Base-by-base conservation (phyloP, 2,797 vertebrate genomes). In the Labeo calbasu region DNA sequence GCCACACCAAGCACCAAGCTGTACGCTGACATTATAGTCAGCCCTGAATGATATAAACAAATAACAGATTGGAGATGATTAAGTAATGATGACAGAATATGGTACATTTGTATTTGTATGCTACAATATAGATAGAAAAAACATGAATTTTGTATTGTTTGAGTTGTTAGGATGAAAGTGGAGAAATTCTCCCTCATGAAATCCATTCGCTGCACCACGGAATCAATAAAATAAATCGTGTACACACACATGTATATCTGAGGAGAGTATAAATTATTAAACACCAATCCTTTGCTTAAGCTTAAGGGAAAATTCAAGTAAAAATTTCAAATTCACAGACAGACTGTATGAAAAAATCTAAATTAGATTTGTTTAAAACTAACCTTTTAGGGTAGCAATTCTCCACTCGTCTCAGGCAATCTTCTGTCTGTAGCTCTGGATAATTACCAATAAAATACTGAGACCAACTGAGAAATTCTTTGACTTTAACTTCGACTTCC, bases 1-100 rank as follows among this genome's bases (percentile, higher is more conserved):
- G 86, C 79, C 51, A 87, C 85, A 86, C 89, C 75, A 61, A 88
- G 13, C 0, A 75, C 86, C 79, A 73, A 77, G 23, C 25, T 23
- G 86, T 85, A 55, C 43, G 15, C 79, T 46, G 90, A 92, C 94
- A 94, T 95, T 86, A 66, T 88, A 69, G 86, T 84, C 90, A 75
- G 73, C 73, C 90, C 90, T 88, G 70, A 55, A 76, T 66, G 6
- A 77, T 43, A 66, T 50, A 77, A 57, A 84, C 5, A 77, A 40
- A 59, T 25, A 65, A 48, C 51, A 14, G 32, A 77, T 77, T 11
- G 4, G 43, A 65, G 14, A 15, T 25, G 23, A 25, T 14, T 25
- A 61, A 1, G 2, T 25, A 77, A 65, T 68, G n/a, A 48, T n/a
- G 21, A 50, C 4, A 50, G 21, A 2, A 36, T 23, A 71, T 71